Evolutionary conservation across 2,797 vertebrate genomes (phyloP), one percentile per base, ranked within the genome.

Genomic region (Eulemur mongoz): DNA sequence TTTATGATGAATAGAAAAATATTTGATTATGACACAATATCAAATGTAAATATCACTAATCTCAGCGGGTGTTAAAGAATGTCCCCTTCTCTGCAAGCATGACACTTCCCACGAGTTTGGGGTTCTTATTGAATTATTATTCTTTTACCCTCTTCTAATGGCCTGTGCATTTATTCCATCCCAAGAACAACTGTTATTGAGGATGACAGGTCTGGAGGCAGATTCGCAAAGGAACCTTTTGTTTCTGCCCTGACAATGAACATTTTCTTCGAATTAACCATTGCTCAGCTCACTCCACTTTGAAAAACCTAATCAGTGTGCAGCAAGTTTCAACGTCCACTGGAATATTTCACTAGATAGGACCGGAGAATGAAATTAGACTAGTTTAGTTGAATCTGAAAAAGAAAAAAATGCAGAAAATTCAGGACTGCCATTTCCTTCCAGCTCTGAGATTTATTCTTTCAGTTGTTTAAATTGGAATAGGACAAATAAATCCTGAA

Each of bases 11-110:
- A 23, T 50, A 54, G 35, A 78, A 91, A 69, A 86, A 70, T 88
- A 85, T 69, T 97, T 90, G 12, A 79, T 87, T 27, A 75, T 32
- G 63, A 96, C 90, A 87, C 3, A 79, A 87, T 69, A 92, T 40
- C 48, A 52, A 83, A 84, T 78, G 95, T 75, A 76, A 88, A 81
- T 52, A 48, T 65, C 30, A 70, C 91, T 91, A 72, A 40, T 69
- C 76, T 93, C 57, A 70, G 40, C 86, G 72, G 12, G 40, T 45
- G 63, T 32, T 69, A 32, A 95, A 65, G n/a, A 54, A 8, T 14
- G 1, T 70, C 45, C 7, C 22, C n/a, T 90, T 54, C 10, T 81
- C 43, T 73, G 65, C 17, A 84, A 40, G n/a, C 18, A 23, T 32
- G 63, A 30, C 50, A 32, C 25, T 85, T 89, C 18, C 45, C 5